Evolutionary conservation across 2,113 vertebrate genomes (phyloP).

Genomic region (Fukomys damarensis): DNA sequence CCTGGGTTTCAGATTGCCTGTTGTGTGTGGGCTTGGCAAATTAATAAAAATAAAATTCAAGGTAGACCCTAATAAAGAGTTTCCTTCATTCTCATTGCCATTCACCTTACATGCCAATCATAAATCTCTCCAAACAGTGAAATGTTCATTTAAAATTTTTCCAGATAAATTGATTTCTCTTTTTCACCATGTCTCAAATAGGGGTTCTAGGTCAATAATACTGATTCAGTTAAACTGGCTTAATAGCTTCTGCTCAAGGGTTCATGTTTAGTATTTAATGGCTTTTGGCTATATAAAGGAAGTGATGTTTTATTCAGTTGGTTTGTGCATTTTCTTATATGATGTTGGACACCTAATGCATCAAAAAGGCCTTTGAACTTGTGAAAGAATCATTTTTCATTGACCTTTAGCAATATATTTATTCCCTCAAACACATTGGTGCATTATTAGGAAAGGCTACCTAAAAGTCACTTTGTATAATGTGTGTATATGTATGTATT

Average conservation of each 20-base stretch:
- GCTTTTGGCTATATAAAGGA: background rate
- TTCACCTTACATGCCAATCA: background rate
- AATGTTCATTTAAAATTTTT: background rate
- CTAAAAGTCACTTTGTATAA: background rate
- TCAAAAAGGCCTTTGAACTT: background rate
- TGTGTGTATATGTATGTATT: background rate
- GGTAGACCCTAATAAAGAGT: background rate
- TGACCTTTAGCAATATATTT: background rate
- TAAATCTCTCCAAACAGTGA: background rate
- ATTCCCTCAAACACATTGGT: background rate
- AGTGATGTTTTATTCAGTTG: background rate
- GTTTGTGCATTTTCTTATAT: background rate
- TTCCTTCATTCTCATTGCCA: background rate
- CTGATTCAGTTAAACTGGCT: background rate
- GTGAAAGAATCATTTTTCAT: background rate
- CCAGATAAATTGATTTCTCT: background rate
- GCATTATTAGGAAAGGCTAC: background rate
- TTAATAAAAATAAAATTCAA: background rate
- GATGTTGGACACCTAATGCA: accelerated
- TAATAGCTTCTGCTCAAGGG: background rate
- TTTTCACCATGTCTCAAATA: background rate
- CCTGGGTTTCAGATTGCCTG: background rate
- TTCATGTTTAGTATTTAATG: background rate
- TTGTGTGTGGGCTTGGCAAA: background rate
- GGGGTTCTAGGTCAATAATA: background rate